Evolutionary conservation across 2,113 vertebrate species (phyloP), one percentile per base, ranked within the genome.

Genomic region (Cichladusa arquata): DNA sequence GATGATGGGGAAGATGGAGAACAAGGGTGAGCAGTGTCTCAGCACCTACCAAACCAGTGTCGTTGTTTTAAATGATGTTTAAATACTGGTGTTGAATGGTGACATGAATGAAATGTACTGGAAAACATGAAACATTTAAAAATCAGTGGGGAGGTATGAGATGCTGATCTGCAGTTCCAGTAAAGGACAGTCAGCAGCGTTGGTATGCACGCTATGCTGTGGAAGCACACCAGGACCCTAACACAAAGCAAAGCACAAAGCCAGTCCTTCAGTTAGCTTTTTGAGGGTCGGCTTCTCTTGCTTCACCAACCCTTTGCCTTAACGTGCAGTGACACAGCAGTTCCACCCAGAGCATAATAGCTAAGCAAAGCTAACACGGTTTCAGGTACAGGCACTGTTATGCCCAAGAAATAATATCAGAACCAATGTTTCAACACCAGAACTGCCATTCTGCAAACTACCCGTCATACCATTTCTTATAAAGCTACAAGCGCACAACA

Each of bases 201-300:
- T 5, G 26, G 64, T 2, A 78, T 5, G 31, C n/a, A 25, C 0
- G 5, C 62, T 61, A 45, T 0, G 1, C 45, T 53, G n/a, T 53
- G 69, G 90, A 65, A 85, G 34, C 45, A 57, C 36, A 64, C 8
- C 36, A 69, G 51, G 34, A 58, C 23, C 20, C 10, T 26, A 44
- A n/a, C 12, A 62, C 38, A 83, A 70, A 82, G 40, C 78, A 47
- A 64, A 73, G 56, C 51, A 82, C 60, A 71, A 83, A 86, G 62
- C 9, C 53, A 74, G n/a, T 20, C 17, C 44, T 78, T 71, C 34
- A 18, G 36, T 5, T 23, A 31, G 44, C 11, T 62, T 62, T 81
- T 65, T 45, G 9, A 25, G 12, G 19, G 33, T 58, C 67, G 65
- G 53, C 58, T 81, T 81, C 65, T 88, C 57, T 33, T 79, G 34